A percentile compares a stretch with the other conserved stretches of the same genome.
Conservation (phyloP, 2,888 invertebrate species). For the Malthinus seriepunctatus region DNA sequence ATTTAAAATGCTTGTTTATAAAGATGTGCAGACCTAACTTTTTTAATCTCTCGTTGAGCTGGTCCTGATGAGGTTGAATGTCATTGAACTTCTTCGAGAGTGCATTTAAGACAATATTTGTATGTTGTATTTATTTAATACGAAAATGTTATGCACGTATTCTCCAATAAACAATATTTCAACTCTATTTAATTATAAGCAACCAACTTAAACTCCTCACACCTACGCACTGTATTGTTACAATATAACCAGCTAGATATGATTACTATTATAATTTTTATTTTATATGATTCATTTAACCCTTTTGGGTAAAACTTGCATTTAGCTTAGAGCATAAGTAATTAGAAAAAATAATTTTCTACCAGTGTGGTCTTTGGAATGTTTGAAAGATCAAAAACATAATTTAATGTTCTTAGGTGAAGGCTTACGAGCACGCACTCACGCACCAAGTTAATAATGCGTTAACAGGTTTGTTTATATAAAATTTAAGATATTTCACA, state of each 20-base stretch:
- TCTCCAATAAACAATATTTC: not conserved
- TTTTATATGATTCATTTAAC: too few relatives aligned
- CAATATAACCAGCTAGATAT: too few relatives aligned
- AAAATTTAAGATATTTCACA: conserved; percentile 1
- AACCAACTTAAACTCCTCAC: too few relatives aligned
- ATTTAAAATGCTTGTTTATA: not conserved
- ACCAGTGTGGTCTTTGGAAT: too few relatives aligned
- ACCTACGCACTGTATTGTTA: too few relatives aligned
- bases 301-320: too few relatives aligned
- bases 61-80: conserved; percentile 14
- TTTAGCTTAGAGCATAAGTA: too few relatives aligned
- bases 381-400: too few relatives aligned
- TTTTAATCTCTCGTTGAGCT: conserved; percentile 17
- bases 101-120: conserved; percentile 13
- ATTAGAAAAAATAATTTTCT: too few relatives aligned
- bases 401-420: not conserved
- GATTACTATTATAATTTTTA: too few relatives aligned
- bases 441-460: conserved; percentile 6
- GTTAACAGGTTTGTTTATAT: conserved; percentile 3
- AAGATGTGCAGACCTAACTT: conserved; percentile 22
- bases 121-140: not conserved
- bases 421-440: not conserved
- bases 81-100: conserved; percentile 23
- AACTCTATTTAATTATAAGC: not conserved
- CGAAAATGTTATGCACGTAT: not conserved